Conservation (phyloP, 2,888 invertebrate species). For the Nephrotoma flavescens region DNA sequence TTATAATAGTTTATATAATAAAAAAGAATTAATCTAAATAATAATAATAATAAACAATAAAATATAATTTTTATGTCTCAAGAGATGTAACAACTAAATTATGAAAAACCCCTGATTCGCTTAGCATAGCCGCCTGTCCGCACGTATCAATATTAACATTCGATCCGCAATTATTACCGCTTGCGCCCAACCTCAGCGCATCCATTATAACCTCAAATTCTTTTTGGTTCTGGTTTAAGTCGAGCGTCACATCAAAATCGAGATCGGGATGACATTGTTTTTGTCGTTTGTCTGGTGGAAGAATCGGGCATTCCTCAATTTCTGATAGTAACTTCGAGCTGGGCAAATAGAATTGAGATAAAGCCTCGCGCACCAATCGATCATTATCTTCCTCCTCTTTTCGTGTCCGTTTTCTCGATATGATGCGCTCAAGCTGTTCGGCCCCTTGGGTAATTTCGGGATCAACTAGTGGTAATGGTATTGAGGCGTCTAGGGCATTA, state of each 20-base stretch:
- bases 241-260: conserved; percentile 7
- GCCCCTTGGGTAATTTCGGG: conserved; percentile 33
- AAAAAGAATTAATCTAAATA: background rate
- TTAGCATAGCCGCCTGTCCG: conserved; percentile 49
- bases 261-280: conserved; percentile 19
- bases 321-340: conserved; percentile 51
- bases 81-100: conserved; percentile 31
- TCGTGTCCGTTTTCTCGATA: conserved; percentile 33
- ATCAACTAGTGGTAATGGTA: conserved; percentile 32
- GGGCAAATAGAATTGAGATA: conserved; percentile 56
- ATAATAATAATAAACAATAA: background rate
- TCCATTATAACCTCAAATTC: conserved; percentile 35
- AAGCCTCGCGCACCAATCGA: conserved; percentile 50
- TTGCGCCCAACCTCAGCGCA: conserved; percentile 29
- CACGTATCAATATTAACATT: conserved; percentile 35
- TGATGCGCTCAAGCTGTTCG: conserved; percentile 29
- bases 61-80: conserved; percentile 26
- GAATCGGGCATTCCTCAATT: conserved; percentile 42
- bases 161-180: conserved; percentile 20
- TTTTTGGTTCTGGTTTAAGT: conserved; percentile 31
- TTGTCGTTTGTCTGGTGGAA: conserved; percentile 17
- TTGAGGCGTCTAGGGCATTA: conserved; percentile 32
- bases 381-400: conserved; percentile 46
- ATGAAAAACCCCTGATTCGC: conserved; percentile 34
- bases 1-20: background rate